Base-by-base conservation (phyloP, 2,113 vertebrate species). In the Cinclus mexicanus region DNA sequence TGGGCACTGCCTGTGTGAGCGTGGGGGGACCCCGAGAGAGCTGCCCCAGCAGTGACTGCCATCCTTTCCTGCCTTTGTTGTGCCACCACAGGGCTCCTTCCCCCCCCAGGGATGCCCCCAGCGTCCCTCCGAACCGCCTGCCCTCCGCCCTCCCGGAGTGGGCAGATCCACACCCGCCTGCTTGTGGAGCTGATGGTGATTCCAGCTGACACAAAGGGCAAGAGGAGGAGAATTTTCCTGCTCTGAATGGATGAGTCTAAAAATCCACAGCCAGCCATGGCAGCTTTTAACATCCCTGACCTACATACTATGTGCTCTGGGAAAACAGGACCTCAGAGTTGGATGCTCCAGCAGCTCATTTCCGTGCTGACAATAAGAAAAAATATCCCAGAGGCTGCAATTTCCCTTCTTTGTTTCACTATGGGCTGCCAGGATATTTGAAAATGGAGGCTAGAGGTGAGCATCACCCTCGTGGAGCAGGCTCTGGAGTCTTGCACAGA, bases 201-300 rank as follows among this genome's bases (percentile, higher is more conserved):
- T 79, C 75, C 71, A 80, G 92, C 90, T 85, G 94, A 90, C 95
- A 85, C 23, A 94, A 94, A 93, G 93, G 95, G 96, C 93, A 89
- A 79, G 72, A 69, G 74, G 75, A 91, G 86, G 71, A 84, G 95
- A 83, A 72, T 69, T 53, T 52, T 52, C 90, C 82, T 71, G 69
- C 95, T 82, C 82, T 76, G 93, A 90, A 59, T 94, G 92, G 90
- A 94, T 89, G 96, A 82, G 57, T 47, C 74, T 81, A 59, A 94
- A 93, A 87, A 91, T 75, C 92, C 90, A 78, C 89, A 89, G 87
- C 86, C 79, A 67, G 79, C 75, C 29, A 80, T 23, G 55, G 89
- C 77, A 88, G 93, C 91, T 92, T 90, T 90, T 89, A 85, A 76
- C 91, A 89, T 71, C 93, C 90, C 87, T 96, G 96, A 95, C 96